Percentiles rank a stretch among this genome's conserved stretches.
Evolutionary conservation across 2,113 vertebrate species (phyloP).

Genomic region (Carettochelys insculpta): DNA sequence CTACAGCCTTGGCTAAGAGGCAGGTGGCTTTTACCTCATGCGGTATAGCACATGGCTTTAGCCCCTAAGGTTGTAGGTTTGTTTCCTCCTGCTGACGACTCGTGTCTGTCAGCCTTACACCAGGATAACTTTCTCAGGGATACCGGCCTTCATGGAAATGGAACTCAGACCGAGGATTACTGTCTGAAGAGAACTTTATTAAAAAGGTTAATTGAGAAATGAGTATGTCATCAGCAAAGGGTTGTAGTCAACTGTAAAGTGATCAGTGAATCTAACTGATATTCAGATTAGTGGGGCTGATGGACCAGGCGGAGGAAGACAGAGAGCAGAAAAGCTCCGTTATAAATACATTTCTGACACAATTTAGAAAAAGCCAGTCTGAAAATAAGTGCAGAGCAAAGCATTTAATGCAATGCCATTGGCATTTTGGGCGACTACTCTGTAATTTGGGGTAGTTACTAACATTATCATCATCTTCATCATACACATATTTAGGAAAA

Average conservation of each 20-base stretch:
- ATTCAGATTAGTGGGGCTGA: not conserved
- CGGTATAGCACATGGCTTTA: too few species aligned
- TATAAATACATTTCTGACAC: constrained; percentile 63
- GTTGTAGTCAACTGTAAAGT: not conserved
- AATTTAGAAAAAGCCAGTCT: constrained; percentile 57
- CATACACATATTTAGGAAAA: constrained; percentile 76
- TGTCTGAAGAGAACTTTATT: not conserved
- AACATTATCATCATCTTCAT: constrained; percentile 69
- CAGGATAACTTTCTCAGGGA: not conserved
- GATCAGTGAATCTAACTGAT: constrained; percentile 40
- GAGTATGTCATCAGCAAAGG: not conserved
- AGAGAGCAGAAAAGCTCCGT: constrained; percentile 24
- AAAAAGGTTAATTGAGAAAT: constrained; percentile 35
- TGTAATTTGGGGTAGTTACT: constrained; percentile 70
- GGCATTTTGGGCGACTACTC: constrained; percentile 59
- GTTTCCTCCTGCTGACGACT: too few species aligned
- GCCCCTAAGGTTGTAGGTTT: too few species aligned
- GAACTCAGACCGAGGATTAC: constrained; percentile 4
- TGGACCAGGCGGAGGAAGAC: not conserved
- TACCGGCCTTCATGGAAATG: not conserved
- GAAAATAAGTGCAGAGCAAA: constrained; percentile 70
- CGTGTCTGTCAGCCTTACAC: too few species aligned
- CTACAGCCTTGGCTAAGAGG: too few species aligned
- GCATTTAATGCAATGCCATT: constrained; percentile 54
- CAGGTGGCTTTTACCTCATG: too few species aligned